Percentiles rank a stretch among this genome's conserved stretches.
phyloP scores from a whole-genome alignment of 2,113 vertebrate species.

The Oreotragus oreotragus region DNA sequence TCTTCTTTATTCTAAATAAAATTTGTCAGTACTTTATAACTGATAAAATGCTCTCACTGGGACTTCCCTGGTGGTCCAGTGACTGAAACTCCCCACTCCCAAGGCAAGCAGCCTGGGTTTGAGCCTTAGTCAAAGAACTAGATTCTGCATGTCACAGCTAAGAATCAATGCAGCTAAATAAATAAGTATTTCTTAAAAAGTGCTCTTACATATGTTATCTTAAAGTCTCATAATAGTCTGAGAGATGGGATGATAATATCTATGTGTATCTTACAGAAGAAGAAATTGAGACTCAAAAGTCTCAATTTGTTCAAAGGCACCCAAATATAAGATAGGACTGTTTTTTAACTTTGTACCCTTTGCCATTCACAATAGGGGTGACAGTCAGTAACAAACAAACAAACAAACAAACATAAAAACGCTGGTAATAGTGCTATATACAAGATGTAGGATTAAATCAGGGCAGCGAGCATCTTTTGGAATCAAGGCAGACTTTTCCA shows the following conservation, averaged over 20 bases:
- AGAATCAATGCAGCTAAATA: background rate
- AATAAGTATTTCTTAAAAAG: background rate
- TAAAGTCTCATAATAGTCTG: background rate
- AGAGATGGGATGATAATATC: background rate
- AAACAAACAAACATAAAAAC: background rate
- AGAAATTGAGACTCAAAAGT: background rate
- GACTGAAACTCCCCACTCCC: background rate
- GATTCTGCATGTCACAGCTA: background rate
- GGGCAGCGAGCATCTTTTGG: background rate
- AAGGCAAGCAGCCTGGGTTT: background rate
- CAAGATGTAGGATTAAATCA: background rate
- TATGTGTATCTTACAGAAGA: background rate
- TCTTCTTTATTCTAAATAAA: background rate
- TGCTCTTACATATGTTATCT: background rate
- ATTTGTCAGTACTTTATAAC: background rate
- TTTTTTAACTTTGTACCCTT: background rate
- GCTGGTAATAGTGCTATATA: background rate
- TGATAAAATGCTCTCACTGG: background rate
- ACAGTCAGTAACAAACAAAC: background rate
- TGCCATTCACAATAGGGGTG: background rate
- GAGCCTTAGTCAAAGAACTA: background rate
- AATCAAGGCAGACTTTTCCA: background rate
- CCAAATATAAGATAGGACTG: background rate
- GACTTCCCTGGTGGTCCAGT: background rate
- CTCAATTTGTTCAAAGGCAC: background rate